Percentiles rank a stretch among this genome's conserved stretches.
Conservation (phyloP, 2,797 vertebrate genomes). For the Champsocephalus gunnari region DNA sequence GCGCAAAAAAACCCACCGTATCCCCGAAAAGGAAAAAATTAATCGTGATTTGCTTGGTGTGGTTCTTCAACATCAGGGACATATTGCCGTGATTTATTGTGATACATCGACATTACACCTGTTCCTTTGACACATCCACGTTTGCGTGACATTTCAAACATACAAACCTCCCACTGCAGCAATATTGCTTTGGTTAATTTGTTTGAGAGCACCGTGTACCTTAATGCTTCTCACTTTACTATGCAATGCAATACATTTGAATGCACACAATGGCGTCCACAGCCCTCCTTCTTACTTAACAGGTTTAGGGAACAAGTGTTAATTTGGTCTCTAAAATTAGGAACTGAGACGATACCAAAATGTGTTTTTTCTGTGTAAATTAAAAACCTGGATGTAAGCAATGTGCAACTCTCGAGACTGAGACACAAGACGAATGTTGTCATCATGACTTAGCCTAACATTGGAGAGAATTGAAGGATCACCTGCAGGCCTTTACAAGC, state of each 20-base stretch:
- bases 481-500: slow-evolving; percentile 27
- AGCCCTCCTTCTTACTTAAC: slow-evolving; percentile 10
- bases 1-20: slow-evolving; percentile 59
- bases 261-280: slow-evolving; percentile 7
- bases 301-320: slow-evolving; percentile 35
- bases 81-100: neutral
- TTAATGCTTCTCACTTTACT: slow-evolving; percentile 22
- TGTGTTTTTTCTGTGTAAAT: slow-evolving; percentile 17
- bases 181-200: slow-evolving; percentile 56
- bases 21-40: neutral
- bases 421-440: slow-evolving; percentile 26
- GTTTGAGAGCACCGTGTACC: slow-evolving; percentile 54
- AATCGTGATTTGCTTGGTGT: neutral
- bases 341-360: neutral
- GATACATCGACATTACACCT: slow-evolving; percentile 1
- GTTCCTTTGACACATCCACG: slow-evolving; percentile 34
- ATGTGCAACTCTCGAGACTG: slow-evolving; percentile 21
- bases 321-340: slow-evolving; percentile 4
- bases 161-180: slow-evolving; percentile 88
- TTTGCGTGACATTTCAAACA: slow-evolving; percentile 62
- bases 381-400: slow-evolving; percentile 12
- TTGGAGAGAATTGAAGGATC: slow-evolving; percentile 30
- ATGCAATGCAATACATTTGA: slow-evolving; percentile 11
- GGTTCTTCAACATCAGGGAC: neutral
- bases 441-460: slow-evolving; percentile 33